Evolutionary conservation across 2,888 invertebrate species (phyloP).

Genomic region (Mamestra brassicae): DNA sequence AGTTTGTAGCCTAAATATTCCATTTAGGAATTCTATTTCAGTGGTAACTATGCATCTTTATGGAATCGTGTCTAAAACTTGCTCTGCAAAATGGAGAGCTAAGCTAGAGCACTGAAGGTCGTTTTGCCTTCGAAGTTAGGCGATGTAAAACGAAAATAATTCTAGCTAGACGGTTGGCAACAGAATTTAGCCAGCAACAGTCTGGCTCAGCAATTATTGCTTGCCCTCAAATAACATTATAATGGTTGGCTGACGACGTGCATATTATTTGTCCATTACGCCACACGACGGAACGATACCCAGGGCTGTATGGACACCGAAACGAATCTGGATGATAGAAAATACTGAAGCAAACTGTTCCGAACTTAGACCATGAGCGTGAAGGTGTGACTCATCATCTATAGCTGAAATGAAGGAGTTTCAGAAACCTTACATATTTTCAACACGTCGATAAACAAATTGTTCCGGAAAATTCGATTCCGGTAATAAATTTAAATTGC

Average conservation of each 20-base stretch:
- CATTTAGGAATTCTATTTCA: constrained; percentile 46
- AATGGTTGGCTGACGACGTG: constrained; percentile 79
- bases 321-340: constrained; percentile 41
- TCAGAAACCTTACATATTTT: neutral
- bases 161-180: constrained; percentile 64
- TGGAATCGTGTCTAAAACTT: constrained; percentile 35
- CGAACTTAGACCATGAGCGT: constrained; percentile 24
- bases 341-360: constrained; percentile 39
- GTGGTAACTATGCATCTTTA: constrained; percentile 43
- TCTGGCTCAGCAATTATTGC: constrained; percentile 79
- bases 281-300: constrained; percentile 64
- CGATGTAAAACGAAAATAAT: constrained; percentile 63
- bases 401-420: constrained; percentile 16
- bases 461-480: constrained; percentile 16
- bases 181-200: constrained; percentile 70
- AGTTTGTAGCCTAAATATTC: constrained; percentile 51
- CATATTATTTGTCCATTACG: constrained; percentile 89
- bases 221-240: constrained; percentile 87
- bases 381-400: constrained; percentile 34
- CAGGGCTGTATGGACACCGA: constrained; percentile 63
- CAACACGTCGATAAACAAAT: constrained; percentile 11
- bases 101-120: constrained; percentile 30
- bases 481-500: constrained; percentile 31
- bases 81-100: constrained; percentile 34
- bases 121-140: constrained; percentile 27